Percentiles rank a stretch among this genome's conserved stretches.
Evolutionary conservation across 1,140 invertebrate genomes (phyloP).

Genomic region (Trichoplusia ni): DNA sequence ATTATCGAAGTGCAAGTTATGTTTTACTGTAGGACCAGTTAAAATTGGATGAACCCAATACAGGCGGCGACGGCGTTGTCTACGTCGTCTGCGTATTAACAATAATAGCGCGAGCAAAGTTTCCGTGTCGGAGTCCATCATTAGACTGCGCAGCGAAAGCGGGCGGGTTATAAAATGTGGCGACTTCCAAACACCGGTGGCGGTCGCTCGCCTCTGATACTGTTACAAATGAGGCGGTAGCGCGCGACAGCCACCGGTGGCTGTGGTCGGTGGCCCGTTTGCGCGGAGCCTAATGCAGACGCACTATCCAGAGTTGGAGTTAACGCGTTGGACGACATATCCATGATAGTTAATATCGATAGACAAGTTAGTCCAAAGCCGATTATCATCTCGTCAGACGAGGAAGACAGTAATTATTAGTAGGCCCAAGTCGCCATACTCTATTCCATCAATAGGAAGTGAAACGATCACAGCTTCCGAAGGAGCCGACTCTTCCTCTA

Average conservation of each 20-base stretch:
- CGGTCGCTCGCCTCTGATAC: conserved; percentile 1
- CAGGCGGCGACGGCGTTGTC: conserved; percentile 10
- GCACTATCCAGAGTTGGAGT: too few relatives aligned
- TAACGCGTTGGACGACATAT: too few relatives aligned
- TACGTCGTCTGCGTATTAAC: conserved; percentile 11
- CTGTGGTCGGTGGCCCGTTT: conserved; percentile 3
- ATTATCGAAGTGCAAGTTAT: conserved; percentile 23
- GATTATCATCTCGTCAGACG: too few relatives aligned
- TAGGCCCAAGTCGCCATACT: too few relatives aligned
- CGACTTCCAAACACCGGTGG: conserved; percentile 28
- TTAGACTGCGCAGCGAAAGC: conserved; percentile 4
- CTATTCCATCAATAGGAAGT: too few relatives aligned
- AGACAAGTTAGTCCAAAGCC: too few relatives aligned
- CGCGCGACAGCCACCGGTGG: not conserved
- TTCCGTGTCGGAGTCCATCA: conserved; percentile 23
- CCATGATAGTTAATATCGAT: too few relatives aligned
- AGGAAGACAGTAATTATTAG: too few relatives aligned
- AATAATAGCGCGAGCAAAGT: not conserved
- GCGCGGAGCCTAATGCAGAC: not conserved
- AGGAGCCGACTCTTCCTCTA: too few relatives aligned
- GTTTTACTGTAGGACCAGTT: conserved; percentile 15
- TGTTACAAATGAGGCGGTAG: not conserved
- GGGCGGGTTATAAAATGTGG: conserved; percentile 33
- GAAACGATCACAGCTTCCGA: too few relatives aligned
- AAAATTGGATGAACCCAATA: conserved; percentile 23